Conservation (phyloP, 2,888 invertebrate genomes). For the Dynastes maya region DNA sequence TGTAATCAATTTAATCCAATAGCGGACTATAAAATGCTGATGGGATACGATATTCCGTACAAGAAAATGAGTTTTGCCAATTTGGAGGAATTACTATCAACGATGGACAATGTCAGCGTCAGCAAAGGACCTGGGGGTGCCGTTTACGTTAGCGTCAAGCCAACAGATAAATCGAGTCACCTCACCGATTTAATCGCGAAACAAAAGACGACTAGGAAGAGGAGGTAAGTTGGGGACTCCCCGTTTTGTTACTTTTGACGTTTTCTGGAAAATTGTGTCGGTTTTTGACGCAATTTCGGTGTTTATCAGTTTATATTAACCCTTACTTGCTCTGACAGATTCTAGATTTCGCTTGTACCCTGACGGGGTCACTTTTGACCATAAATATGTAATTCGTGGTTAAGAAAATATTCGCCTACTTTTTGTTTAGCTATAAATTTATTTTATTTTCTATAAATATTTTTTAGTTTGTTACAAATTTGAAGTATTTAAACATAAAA, state of each 20-base stretch:
- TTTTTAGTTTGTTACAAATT: no score
- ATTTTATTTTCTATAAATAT: no score
- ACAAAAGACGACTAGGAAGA: constrained; percentile 64
- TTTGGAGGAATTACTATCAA: constrained; percentile 75
- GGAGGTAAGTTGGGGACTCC: constrained; percentile 41
- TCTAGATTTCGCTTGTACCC: no score
- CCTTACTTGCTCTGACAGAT: no score
- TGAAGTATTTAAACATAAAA: no score
- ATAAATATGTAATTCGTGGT: no score
- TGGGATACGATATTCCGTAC: constrained; percentile 78
- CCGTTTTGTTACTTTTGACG: not conserved
- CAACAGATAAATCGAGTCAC: constrained; percentile 76
- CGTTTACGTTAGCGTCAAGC: constrained; percentile 73
- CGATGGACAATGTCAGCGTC: constrained; percentile 74
- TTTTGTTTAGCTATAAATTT: no score
- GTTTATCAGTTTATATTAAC: not conserved
- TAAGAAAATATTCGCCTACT: no score
- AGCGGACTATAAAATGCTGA: constrained; percentile 78
- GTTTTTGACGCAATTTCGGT: no score
- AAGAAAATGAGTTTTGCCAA: constrained; percentile 74
- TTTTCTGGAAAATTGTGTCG: no score
- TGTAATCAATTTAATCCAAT: constrained; percentile 38
- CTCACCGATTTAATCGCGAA: constrained; percentile 70
- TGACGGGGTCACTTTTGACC: no score
- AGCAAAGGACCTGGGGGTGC: constrained; percentile 72